Percentiles rank a stretch among this genome's conserved stretches.
Evolutionary conservation across 1,140 invertebrate genomes (phyloP).

Genomic region (Hestina assimilis): DNA sequence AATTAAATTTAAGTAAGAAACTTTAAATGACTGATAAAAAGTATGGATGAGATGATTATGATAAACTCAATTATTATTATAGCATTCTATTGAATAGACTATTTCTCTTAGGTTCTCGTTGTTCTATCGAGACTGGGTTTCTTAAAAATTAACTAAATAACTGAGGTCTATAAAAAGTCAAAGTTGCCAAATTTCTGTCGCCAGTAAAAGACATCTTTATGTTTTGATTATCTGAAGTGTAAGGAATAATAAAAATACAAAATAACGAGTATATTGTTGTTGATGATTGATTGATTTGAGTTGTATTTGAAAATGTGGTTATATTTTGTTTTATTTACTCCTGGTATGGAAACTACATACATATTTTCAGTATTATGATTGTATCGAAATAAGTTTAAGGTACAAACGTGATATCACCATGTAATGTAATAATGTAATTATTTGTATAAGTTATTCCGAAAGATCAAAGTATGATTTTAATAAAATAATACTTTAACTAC

Average conservation of each 20-base stretch:
- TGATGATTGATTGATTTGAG: background rate
- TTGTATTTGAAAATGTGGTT: slow-evolving; percentile 35
- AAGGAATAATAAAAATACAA: background rate
- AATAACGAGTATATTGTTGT: background rate
- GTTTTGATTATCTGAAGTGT: background rate
- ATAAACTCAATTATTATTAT: background rate
- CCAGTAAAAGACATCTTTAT: slow-evolving; percentile 1
- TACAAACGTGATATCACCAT: slow-evolving; percentile 66
- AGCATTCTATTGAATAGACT: background rate
- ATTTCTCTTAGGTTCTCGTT: slow-evolving; percentile 1
- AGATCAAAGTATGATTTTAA: slow-evolving; percentile 71
- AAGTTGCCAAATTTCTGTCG: slow-evolving; percentile 8
- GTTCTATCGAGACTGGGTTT: too few species aligned
- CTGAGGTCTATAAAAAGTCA: slow-evolving; percentile 6
- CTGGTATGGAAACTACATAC: slow-evolving; percentile 48
- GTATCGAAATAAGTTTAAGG: slow-evolving; percentile 63
- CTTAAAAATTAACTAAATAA: background rate
- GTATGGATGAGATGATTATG: slow-evolving; percentile 10
- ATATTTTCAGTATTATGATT: slow-evolving; percentile 60
- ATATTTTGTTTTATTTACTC: slow-evolving; percentile 43
- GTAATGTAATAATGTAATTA: slow-evolving; percentile 52
- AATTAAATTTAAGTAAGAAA: slow-evolving; percentile 2
- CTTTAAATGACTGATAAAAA: slow-evolving; percentile 20
- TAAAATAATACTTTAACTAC: slow-evolving; percentile 77
- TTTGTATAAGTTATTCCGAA: slow-evolving; percentile 73